These are phyloP conservation scores for Tolypeutes matacus DNA, from an alignment of 2,797 vertebrate genomes.

Conservation along the genomic window DNA sequence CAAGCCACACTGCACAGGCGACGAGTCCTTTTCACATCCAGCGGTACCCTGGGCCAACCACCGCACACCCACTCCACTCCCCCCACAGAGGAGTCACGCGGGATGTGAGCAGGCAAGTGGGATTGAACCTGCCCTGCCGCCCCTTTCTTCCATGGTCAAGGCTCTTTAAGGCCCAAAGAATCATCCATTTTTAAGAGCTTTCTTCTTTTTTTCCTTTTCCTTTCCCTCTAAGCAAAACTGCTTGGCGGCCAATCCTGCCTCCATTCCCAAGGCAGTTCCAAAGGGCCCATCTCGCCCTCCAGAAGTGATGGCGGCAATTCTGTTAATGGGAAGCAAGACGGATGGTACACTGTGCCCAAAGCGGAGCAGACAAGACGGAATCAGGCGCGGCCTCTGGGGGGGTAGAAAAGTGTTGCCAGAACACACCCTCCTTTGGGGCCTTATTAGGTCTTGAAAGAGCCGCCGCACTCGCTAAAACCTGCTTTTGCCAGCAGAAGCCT, in stretches of 20 bases:
- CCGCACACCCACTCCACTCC: neutral
- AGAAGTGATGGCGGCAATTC: slow-evolving; percentile 67
- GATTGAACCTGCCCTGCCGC: accelerated
- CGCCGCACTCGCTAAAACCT: slow-evolving; percentile 75
- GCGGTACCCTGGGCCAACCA: neutral
- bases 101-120: no score
- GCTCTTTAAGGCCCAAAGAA: neutral
- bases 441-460: slow-evolving; percentile 85
- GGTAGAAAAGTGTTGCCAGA: slow-evolving; percentile 58
- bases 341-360: slow-evolving; percentile 52
- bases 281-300: slow-evolving; percentile 69
- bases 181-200: neutral
- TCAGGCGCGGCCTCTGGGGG: neutral
- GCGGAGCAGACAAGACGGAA: neutral
- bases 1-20: neutral
- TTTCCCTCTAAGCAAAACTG: slow-evolving; percentile 67
- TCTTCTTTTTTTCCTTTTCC: neutral
- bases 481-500: slow-evolving; percentile 84
- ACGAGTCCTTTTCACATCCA: neutral
- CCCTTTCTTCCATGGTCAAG: neutral
- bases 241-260: neutral
- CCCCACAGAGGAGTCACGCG: neutral
- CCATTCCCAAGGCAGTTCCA: slow-evolving; percentile 59
- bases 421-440: slow-evolving; percentile 80
- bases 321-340: slow-evolving; percentile 74